Conservation (phyloP, 1,140 invertebrate genomes). For the Bombus waltoni region DNA sequence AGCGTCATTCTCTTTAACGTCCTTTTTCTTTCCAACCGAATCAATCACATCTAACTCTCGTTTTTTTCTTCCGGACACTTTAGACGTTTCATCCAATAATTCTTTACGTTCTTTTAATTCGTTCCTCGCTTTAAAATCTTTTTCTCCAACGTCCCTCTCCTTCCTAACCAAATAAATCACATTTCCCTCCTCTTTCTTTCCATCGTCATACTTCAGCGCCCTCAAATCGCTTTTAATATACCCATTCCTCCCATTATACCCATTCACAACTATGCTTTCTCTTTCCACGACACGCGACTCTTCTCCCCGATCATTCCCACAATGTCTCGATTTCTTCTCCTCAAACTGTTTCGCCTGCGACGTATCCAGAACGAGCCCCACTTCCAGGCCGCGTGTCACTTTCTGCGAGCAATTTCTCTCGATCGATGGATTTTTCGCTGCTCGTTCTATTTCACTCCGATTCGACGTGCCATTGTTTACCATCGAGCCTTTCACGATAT, state of each 20-base stretch:
- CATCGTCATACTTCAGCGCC: not conserved
- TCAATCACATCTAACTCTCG: not conserved
- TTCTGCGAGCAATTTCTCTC: conserved; percentile 35
- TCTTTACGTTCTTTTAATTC: not conserved
- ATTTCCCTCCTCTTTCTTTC: not conserved
- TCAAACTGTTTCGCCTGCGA: not conserved
- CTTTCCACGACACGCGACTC: conserved; percentile 13
- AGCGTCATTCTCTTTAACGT: not conserved
- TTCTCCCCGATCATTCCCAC: not conserved
- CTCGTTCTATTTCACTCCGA: conserved; percentile 31
- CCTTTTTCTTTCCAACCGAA: not conserved
- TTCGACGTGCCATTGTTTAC: conserved; percentile 53
- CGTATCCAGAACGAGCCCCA: conserved; percentile 22
- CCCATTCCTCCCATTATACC: not conserved
- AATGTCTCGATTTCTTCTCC: conserved; percentile 30
- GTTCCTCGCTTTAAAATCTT: not conserved
- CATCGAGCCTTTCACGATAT: conserved; percentile 11
- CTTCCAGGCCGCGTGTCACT: conserved; percentile 2
- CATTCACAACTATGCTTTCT: not conserved
- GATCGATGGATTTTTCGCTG: conserved; percentile 2
- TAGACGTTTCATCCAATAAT: not conserved
- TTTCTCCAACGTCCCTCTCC: rapidly evolving
- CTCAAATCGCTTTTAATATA: not conserved
- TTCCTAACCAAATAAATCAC: too few species aligned
- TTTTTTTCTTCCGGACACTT: not conserved